phyloP scores from a whole-genome alignment of 2,113 vertebrate species.

The Epinephelus lanceolatus region DNA sequence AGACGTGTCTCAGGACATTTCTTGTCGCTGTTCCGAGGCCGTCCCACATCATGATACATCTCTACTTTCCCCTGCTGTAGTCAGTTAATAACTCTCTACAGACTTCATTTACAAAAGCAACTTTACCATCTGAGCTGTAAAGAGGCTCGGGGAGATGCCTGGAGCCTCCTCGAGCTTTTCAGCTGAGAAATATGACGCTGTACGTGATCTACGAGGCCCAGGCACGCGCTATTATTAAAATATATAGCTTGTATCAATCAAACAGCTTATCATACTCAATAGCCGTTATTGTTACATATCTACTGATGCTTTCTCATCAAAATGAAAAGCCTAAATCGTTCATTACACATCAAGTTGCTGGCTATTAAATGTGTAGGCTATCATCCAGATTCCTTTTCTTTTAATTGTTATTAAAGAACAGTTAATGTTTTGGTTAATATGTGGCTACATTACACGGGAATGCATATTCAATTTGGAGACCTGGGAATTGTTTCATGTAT shows the following conservation, averaged over 20 bases:
- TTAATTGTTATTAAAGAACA: background rate
- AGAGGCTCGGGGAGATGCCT: conserved; percentile 51
- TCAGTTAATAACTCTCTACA: conserved; percentile 54
- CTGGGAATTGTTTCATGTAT: background rate
- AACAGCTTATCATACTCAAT: conserved; percentile 38
- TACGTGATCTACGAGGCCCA: conserved; percentile 39
- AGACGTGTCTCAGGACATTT: conserved; percentile 30
- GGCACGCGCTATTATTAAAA: conserved; percentile 55
- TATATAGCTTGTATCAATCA: conserved; percentile 64
- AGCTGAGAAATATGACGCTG: conserved; percentile 52
- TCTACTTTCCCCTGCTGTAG: conserved; percentile 6
- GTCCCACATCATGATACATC: conserved; percentile 11
- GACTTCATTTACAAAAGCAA: conserved; percentile 61
- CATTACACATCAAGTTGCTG: background rate
- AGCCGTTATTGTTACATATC: conserved; percentile 22
- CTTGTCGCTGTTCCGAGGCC: background rate
- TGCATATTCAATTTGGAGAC: background rate
- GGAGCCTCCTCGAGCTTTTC: conserved; percentile 42
- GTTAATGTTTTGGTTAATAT: background rate
- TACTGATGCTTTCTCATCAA: conserved; percentile 1
- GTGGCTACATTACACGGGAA: background rate
- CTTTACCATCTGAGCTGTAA: conserved; percentile 54
- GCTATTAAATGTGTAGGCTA: background rate
- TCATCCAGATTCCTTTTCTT: background rate
- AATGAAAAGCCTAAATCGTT: conserved; percentile 1